Evolutionary conservation across 2,888 invertebrate genomes (phyloP), one percentile per base, ranked within the genome.

Genomic region (Tipula unca): DNA sequence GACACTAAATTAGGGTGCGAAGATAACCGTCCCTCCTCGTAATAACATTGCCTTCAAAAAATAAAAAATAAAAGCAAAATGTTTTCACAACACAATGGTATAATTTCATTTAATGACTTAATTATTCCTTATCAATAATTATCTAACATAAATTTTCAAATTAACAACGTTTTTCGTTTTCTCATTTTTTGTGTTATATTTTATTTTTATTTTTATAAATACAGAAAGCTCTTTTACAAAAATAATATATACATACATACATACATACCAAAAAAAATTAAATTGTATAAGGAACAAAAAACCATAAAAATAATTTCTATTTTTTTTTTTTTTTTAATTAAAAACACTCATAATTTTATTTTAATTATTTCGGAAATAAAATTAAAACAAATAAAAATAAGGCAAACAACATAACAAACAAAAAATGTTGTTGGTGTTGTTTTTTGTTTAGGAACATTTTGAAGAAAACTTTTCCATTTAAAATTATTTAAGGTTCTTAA

Each of bases 101-200:
- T 25, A 69, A 69, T 69, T 69, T 69, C 10, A 25, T 69, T 69
- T 69, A 69, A 69, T 69, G 69, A 69, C 69, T 69, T 69, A 69
- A 69, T 69, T 69, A 69, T 69, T 20, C 69, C 69, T 69, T 69
- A 69, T 69, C 69, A 69, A 69, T 69, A 69, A 69, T 69, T 69
- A 69, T 69, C 69, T 69, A 69, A 69, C 69, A 69, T 69, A 69
- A 69, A 69, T 69, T 69, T 69, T 69, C 69, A 69, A 69, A 69
- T 69, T 69, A 69, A 69, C 69, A 69, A 69, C 69, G 69, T 69
- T 69, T 69, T 69, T 69, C 69, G 25, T 69, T 25, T 69, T 69
- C n/a, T n/a, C n/a, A n/a, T n/a, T n/a, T n/a, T n/a, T n/a, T n/a
- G n/a, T n/a, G n/a, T 32, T 39, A 39, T 48, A n/a, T 32, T 32